These are phyloP conservation scores for Meteorus colon DNA, from an alignment of 2,888 invertebrate genomes.

Conservation along the genomic window DNA sequence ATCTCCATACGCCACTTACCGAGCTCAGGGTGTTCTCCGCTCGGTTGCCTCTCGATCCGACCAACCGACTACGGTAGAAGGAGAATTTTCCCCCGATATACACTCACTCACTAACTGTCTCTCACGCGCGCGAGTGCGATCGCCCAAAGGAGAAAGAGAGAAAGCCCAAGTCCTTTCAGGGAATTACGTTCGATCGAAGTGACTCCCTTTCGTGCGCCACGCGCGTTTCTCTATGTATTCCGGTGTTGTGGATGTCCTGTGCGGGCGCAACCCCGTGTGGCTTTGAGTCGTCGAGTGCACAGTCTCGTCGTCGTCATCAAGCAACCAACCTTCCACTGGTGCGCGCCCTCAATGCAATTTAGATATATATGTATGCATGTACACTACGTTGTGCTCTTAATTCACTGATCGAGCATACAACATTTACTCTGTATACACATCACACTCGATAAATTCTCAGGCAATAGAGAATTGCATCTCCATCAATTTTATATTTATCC, in stretches of 20 bases:
- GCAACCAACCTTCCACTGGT: constrained; percentile 21
- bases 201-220: constrained; percentile 51
- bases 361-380: not conserved
- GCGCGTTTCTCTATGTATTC: constrained; percentile 24
- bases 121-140: not conserved
- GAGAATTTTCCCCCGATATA: constrained; percentile 19
- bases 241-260: constrained; percentile 16
- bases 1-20: constrained; percentile 70
- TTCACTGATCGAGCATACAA: constrained; percentile 7
- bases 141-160: constrained; percentile 42
- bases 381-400: not conserved
- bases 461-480: no score
- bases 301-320: constrained; percentile 1
- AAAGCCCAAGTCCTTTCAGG: constrained; percentile 51
- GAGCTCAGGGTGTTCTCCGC: constrained; percentile 66
- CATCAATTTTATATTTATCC: no score
- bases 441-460: not conserved
- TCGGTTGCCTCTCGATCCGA: constrained; percentile 55
- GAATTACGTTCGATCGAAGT: constrained; percentile 57
- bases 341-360: constrained; percentile 3
- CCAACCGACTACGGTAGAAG: constrained; percentile 40
- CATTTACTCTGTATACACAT: constrained; percentile 8
- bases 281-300: constrained; percentile 31
- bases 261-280: not conserved
- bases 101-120: no score